Conservation (phyloP, 2,113 vertebrate species). For the Saguinus midas region DNA sequence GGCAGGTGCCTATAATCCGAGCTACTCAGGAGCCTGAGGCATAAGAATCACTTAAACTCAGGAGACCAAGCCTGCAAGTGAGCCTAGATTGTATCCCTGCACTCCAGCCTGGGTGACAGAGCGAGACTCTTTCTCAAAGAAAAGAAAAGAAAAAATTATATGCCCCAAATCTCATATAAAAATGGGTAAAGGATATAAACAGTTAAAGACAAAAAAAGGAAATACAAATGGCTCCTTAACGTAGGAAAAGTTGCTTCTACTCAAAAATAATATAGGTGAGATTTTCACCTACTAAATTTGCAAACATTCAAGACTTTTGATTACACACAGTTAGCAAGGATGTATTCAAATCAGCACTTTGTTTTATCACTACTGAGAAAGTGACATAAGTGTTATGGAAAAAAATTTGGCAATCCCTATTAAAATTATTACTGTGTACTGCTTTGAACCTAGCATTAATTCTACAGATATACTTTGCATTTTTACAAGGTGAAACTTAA, state of each 20-base stretch:
- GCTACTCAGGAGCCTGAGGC: not conserved
- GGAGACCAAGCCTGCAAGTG: not conserved
- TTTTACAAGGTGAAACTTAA: not conserved
- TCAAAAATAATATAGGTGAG: not conserved
- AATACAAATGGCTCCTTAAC: not conserved
- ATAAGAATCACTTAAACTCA: not conserved
- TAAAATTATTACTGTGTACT: not conserved
- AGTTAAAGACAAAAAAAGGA: not conserved
- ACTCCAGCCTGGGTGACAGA: not conserved
- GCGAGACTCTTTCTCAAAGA: not conserved
- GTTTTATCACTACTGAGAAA: not conserved
- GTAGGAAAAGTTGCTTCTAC: not conserved
- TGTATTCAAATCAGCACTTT: not conserved
- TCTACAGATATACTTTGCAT: not conserved
- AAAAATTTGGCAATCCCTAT: not conserved
- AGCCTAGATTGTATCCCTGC: not conserved
- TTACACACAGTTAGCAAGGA: not conserved
- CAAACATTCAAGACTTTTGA: constrained; percentile 15
- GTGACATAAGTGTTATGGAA: not conserved
- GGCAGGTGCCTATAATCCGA: not conserved
- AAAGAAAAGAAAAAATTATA: not conserved
- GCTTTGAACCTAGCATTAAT: not conserved
- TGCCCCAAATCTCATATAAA: not conserved
- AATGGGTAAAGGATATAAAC: not conserved
- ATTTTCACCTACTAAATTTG: not conserved